Percentiles rank a stretch among this genome's conserved stretches.
phyloP scores from a whole-genome alignment of 2,113 vertebrate species.

The Ornithorhynchus anatinus region DNA sequence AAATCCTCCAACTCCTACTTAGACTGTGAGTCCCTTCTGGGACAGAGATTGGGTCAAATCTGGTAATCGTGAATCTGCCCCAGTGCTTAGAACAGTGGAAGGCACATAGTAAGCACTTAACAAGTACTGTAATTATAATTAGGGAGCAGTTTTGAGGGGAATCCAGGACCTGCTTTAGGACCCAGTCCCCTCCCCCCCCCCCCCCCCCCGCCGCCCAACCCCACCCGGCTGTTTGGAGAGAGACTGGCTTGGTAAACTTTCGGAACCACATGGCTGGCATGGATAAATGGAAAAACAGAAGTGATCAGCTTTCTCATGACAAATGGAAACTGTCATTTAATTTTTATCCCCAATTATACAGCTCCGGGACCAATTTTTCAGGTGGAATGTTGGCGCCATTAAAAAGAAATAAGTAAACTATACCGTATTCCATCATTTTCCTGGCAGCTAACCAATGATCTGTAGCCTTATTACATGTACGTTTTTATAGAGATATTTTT shows the following conservation, averaged over 20 bases:
- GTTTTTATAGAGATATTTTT: slow-evolving; percentile 64
- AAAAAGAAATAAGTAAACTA: slow-evolving; percentile 81
- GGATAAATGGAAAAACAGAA: slow-evolving; percentile 45
- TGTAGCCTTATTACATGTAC: slow-evolving; percentile 65
- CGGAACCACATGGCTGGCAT: background rate
- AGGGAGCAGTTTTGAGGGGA: no score
- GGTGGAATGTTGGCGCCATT: slow-evolving; percentile 73
- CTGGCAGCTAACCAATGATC: slow-evolving; percentile 73
- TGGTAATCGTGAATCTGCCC: no score
- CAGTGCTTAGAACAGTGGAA: no score
- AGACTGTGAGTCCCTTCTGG: no score
- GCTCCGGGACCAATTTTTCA: slow-evolving; percentile 77
- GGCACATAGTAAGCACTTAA: no score
- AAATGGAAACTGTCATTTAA: slow-evolving; percentile 76
- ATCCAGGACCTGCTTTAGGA: no score
- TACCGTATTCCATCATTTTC: slow-evolving; percentile 71
- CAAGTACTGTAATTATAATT: no score
- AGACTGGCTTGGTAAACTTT: slow-evolving; percentile 31
- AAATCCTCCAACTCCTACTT: no score
- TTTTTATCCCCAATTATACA: slow-evolving; percentile 79
- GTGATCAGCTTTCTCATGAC: slow-evolving; percentile 65
- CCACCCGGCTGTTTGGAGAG: slow-evolving; percentile 10
- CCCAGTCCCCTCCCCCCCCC: no score
- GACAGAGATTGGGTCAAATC: no score
- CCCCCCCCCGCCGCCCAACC: no score